Base-by-base conservation (phyloP, 1,140 invertebrate species). In the Nasonia giraulti region DNA sequence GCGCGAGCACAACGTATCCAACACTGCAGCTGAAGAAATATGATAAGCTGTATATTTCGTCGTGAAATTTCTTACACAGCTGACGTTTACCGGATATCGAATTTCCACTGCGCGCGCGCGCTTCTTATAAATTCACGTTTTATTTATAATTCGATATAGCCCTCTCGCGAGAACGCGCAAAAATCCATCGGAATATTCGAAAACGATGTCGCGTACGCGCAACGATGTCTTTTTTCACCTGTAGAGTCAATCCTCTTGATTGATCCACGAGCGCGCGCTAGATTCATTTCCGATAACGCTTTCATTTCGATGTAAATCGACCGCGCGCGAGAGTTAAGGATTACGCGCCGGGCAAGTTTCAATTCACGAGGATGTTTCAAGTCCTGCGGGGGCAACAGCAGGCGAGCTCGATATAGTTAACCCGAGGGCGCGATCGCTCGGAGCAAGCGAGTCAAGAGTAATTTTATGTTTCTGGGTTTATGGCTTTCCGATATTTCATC, bases 401-500 rank as follows among this genome's bases (percentile, higher is more conserved):
- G 47, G 2, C n/a, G 27, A 27, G 27, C 50, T 68, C 23, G 10
- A 78, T 50, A 78, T 50, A 79, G 50, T 66, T 79, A 79, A n/a
- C 27, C 27, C 20, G 6, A 12, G 55, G 14, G 11, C 27, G 1
- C 27, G 27, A 27, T 27, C 27, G 27, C 27, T 1, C 27, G 27
- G 27, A 20, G 47, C 55, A 27, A 2, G 14, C 12, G 20, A 31
- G 23, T 33, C 37, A 37, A 40, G 69, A 75, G 31, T 82, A 82
- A 82, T 82, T 74, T 82, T 82, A 82, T 82, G 80, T 82, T 82
- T 82, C 71, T 82, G 62, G 78, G 82, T 86, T 87, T 87, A 87
- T 87, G 82, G 85, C 77, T 87, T 87, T 87, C 80, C 86, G 78
- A 87, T 87, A 84, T 47, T 82, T 74, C 66, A 75, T 75, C 69